Percentiles rank a stretch among this genome's conserved stretches.
These are phyloP conservation scores for Morpho helenor DNA, from an alignment of 2,888 invertebrate genomes.

Conservation along the genomic window DNA sequence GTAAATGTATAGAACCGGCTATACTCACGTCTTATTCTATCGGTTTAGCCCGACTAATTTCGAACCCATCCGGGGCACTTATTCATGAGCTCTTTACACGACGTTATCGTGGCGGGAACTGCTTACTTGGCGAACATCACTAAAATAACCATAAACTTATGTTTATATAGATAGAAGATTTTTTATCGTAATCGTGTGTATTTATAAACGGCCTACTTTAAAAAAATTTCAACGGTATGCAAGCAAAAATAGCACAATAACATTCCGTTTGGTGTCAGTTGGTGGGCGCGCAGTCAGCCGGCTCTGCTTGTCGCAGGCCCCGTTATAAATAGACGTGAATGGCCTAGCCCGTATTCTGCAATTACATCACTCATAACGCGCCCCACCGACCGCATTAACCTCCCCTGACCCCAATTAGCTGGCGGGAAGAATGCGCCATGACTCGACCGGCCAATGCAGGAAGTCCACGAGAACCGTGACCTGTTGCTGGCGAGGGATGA, in stretches of 20 bases:
- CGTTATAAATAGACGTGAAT: conserved; percentile 54
- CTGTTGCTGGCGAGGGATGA: too few relatives aligned
- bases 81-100: too few relatives aligned
- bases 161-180: too few relatives aligned
- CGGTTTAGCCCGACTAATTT: too few relatives aligned
- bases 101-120: too few relatives aligned
- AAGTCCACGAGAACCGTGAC: conserved; percentile 1
- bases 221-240: conserved; percentile 8
- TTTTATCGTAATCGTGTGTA: neutral
- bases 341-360: conserved; percentile 41
- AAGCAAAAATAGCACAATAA: conserved; percentile 17
- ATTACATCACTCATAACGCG: conserved; percentile 51
- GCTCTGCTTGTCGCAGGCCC: conserved; percentile 31
- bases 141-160: too few relatives aligned
- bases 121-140: too few relatives aligned
- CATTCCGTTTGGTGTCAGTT: conserved; percentile 3
- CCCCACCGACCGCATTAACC: conserved; percentile 41
- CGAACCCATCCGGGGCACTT: too few relatives aligned
- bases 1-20: too few relatives aligned
- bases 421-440: conserved; percentile 17
- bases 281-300: conserved; percentile 25
- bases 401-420: conserved; percentile 33
- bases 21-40: too few relatives aligned
- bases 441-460: conserved; percentile 11
- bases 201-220: neutral